Percentiles rank a stretch among this genome's conserved stretches.
Evolutionary conservation across 2,113 vertebrate genomes (phyloP).

Genomic region (Numenius arquata): DNA sequence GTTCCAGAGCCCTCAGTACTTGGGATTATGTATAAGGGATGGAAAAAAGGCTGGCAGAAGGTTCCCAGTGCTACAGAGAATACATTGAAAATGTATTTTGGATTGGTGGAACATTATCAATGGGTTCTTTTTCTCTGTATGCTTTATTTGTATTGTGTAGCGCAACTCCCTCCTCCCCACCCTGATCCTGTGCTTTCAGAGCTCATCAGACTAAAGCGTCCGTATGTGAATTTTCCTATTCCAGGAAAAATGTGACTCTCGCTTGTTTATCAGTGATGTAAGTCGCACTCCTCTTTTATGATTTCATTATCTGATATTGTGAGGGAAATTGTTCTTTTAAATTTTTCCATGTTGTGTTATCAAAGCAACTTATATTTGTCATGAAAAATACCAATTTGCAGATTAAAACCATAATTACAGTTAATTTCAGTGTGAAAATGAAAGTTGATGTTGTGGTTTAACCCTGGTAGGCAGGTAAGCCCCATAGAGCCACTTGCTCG

Average conservation of each 20-base stretch:
- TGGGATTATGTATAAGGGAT: not conserved
- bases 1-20: not conserved
- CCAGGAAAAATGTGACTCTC: not conserved
- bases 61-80: not conserved
- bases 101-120: not conserved
- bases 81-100: not conserved
- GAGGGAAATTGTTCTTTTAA: not conserved
- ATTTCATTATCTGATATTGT: not conserved
- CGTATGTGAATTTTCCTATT: not conserved
- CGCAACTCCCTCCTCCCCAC: not conserved
- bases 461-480: not conserved
- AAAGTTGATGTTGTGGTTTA: not conserved
- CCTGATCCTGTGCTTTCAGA: not conserved
- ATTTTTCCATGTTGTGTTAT: not conserved
- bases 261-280: not conserved
- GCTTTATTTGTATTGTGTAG: not conserved
- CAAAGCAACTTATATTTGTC: not conserved
- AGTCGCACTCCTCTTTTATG: not conserved
- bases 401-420: not conserved
- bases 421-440: not conserved
- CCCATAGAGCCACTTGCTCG: accelerated
- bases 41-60: not conserved
- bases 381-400: not conserved
- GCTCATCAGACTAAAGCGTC: not conserved
- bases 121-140: not conserved